Percentiles rank a stretch among this genome's conserved stretches.
phyloP scores from a whole-genome alignment of 2,113 vertebrate species.

The Campylomormyrus numenius region DNA sequence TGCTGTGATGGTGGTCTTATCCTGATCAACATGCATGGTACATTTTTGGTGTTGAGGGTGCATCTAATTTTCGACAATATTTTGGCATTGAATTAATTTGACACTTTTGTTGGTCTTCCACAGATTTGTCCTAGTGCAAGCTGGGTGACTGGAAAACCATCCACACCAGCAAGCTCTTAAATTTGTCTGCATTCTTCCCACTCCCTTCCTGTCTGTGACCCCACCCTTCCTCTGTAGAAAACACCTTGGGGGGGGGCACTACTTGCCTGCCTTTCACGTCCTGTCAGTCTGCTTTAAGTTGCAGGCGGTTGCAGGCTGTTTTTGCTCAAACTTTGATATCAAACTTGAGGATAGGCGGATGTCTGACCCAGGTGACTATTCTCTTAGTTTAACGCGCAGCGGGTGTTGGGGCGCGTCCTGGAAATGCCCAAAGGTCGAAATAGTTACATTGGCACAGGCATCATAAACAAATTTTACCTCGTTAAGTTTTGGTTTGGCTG shows the following conservation, averaged over 20 bases:
- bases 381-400: neutral
- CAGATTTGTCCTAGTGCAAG: neutral
- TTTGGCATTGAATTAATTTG: neutral
- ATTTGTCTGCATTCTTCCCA: neutral
- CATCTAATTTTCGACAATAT: neutral
- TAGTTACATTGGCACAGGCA: neutral
- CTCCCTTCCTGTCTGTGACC: neutral
- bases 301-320: neutral
- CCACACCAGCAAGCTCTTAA: neutral
- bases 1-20: neutral
- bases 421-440: neutral
- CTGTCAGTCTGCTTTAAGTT: neutral
- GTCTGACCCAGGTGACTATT: neutral
- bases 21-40: neutral
- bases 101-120: neutral
- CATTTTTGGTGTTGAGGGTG: neutral
- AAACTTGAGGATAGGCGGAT: neutral
- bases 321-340: neutral
- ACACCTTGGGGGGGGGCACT: neutral
- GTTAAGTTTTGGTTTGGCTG: neutral
- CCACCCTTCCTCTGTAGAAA: neutral
- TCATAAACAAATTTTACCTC: neutral
- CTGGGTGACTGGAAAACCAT: neutral
- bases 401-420: neutral
- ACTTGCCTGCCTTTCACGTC: neutral